phyloP scores from a whole-genome alignment of 1,140 invertebrate genomes.

The Danaus melanippus region DNA sequence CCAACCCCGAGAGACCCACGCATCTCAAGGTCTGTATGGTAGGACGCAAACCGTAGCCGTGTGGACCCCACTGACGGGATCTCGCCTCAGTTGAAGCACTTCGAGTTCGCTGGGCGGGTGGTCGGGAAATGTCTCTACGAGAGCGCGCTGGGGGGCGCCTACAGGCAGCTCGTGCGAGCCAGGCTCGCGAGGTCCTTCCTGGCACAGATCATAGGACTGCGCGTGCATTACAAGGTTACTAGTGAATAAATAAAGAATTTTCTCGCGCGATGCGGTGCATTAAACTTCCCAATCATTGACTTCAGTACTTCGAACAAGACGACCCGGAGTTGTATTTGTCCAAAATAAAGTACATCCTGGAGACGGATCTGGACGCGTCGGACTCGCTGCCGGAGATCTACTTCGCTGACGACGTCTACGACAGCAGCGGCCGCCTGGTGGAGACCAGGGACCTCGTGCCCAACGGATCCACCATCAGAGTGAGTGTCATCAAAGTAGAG shows the following conservation, averaged over 20 bases:
- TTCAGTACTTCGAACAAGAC: constrained; percentile 94
- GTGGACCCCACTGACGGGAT: background rate
- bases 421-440: constrained; percentile 81
- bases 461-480: constrained; percentile 76
- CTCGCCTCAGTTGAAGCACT: constrained; percentile 80
- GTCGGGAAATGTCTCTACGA: constrained; percentile 96
- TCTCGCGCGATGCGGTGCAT: background rate
- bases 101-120: constrained; percentile 94
- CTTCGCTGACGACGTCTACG: constrained; percentile 93
- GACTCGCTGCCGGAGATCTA: constrained; percentile 85
- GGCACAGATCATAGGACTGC: constrained; percentile 92
- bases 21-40: constrained; percentile 34
- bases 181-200: constrained; percentile 94
- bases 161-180: constrained; percentile 91
- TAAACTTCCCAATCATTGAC: constrained; percentile 19
- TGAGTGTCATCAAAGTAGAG: constrained; percentile 13
- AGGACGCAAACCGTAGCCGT: background rate
- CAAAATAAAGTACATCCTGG: constrained; percentile 93
- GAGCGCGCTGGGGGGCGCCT: constrained; percentile 88
- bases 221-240: constrained; percentile 89
- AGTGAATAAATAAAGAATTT: background rate
- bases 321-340: constrained; percentile 93
- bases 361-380: constrained; percentile 83
- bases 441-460: constrained; percentile 85
- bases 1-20: constrained; percentile 82